Percentiles rank a stretch among this genome's conserved stretches.
phyloP scores from a whole-genome alignment of 2,888 invertebrate genomes.

The Xestoiulus laeticollis region DNA sequence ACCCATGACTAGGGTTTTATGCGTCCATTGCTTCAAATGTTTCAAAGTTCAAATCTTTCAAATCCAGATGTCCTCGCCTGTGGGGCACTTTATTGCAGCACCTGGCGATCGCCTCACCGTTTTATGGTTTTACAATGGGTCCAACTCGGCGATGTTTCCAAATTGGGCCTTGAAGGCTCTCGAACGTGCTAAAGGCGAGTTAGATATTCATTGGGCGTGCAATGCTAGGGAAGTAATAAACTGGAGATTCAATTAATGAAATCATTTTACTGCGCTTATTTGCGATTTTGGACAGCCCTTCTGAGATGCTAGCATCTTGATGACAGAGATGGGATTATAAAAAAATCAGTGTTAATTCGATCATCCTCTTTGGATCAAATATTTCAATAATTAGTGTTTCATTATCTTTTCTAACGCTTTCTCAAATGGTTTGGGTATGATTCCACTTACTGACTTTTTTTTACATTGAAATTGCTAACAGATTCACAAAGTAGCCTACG shows the following conservation, averaged over 20 bases:
- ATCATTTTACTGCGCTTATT: background rate
- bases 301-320: no score
- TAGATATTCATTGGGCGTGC: background rate
- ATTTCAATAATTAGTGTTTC: no score
- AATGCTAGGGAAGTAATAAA: background rate
- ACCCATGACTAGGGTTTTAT: no score
- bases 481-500: no score
- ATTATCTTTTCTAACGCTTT: no score
- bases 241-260: background rate
- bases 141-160: background rate
- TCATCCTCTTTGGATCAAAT: no score
- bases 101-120: conserved; percentile 9
- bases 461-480: no score
- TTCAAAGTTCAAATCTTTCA: background rate
- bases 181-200: background rate
- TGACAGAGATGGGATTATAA: no score
- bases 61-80: background rate
- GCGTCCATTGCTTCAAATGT: background rate
- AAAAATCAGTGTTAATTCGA: no score
- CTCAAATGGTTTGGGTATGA: no score
- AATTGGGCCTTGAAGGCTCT: conserved; percentile 13
- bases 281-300: no score
- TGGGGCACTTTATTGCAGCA: background rate
- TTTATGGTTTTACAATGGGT: conserved; percentile 16
- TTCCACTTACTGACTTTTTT: no score